These are phyloP conservation scores for Drosophila subpulchrella DNA, from an alignment of 1,140 invertebrate species.

Conservation along the genomic window DNA sequence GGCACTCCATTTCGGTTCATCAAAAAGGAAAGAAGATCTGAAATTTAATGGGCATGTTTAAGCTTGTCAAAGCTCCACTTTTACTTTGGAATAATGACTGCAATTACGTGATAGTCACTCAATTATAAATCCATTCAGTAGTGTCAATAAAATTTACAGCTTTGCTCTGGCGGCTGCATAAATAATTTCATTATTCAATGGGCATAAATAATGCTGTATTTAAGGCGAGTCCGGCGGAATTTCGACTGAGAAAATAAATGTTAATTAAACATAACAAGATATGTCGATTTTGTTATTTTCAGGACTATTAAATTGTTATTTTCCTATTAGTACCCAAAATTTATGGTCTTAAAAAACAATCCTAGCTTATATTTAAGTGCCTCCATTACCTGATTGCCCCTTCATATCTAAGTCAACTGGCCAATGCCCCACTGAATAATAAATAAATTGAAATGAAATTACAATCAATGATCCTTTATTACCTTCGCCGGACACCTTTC, in stretches of 20 bases:
- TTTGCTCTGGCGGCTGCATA: conserved; percentile 21
- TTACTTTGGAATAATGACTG: conserved; percentile 21
- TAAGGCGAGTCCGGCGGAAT: background rate
- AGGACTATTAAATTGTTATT: too few species aligned
- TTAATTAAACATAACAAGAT: background rate
- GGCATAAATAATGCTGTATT: conserved; percentile 31
- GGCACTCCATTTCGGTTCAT: background rate
- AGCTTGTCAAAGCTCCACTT: conserved; percentile 32
- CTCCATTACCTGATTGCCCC: conserved; percentile 9
- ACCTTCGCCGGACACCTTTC: conserved; percentile 3
- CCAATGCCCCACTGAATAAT: background rate
- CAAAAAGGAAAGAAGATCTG: too few species aligned
- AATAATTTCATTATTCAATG: conserved; percentile 33
- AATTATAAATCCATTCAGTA: conserved; percentile 52
- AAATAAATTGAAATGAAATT: conserved; percentile 3
- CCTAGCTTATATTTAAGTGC: background rate
- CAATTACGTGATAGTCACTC: conserved; percentile 35
- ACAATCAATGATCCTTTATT: conserved; percentile 21
- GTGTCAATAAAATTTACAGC: conserved; percentile 58
- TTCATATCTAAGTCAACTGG: conserved; percentile 3
- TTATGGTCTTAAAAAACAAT: too few species aligned
- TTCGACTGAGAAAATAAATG: conserved; percentile 16
- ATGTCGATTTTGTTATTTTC: background rate
- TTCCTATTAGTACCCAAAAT: too few species aligned
- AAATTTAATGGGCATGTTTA: conserved; percentile 29